Evolutionary conservation across 2,888 invertebrate species (phyloP), one percentile per base, ranked within the genome.

Genomic region (Adelphocoris suturalis): DNA sequence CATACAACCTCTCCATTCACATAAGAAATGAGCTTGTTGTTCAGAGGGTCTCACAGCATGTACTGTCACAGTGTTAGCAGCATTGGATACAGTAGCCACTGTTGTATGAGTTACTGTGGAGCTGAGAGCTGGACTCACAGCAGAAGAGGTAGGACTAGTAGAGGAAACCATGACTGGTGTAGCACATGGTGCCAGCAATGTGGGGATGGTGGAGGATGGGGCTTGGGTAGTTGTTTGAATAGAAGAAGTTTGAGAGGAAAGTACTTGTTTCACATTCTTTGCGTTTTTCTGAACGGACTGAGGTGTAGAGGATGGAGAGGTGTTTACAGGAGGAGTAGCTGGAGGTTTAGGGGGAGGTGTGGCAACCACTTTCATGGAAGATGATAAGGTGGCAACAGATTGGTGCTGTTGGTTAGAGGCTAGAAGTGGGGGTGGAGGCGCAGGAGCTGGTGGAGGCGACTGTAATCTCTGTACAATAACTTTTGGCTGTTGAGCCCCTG

Each of bases 1-100:
- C 92, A 94, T 96, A 93, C 99, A 99, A 28, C 97, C 97, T 90
- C 96, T 95, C 99, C 99, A 99, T 93, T 99, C 99, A 93, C 99
- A 99, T 88, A 98, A 91, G 91, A 92, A 93, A 90, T 92, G 92
- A 13, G 92, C 92, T 89, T 92, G 91, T 80, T 76, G 86, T 76
- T 90, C 89, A 61, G 89, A 84, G 19, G 90, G 90, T 47, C 86
- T 90, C 57, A 89, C 88, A 37, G 92, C 46, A 46, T 46, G 75
- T 1, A 75, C 48, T 19, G 75, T 86, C 11, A 48, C 48, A 23
- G 46, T 75, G 47, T 86, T 86, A 28, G 86, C 37, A 37, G 86
- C n/a, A 37, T 68, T n/a, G n/a, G 86, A 52, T 12, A 87, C 82
- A 47, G 81, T 16, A 23, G 80, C 81, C 23, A 80, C 52, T 55